These are phyloP conservation scores for Pelobates fuscus DNA, from an alignment of 2,113 vertebrate genomes.

Conservation along the genomic window DNA sequence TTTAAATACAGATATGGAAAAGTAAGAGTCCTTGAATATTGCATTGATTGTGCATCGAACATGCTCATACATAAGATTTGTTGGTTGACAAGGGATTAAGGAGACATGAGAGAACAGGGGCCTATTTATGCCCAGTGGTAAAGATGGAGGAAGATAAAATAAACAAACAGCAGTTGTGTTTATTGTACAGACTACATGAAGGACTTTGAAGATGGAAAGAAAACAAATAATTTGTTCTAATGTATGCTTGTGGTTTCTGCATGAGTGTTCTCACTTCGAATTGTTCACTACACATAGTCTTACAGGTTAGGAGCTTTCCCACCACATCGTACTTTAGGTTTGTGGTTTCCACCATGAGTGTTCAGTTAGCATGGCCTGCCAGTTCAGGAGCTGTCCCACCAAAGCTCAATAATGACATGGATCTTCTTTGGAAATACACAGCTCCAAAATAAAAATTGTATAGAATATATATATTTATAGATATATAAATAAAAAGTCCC, in stretches of 20 bases:
- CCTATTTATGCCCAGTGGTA: slow-evolving; percentile 67
- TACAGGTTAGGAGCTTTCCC: slow-evolving; percentile 60
- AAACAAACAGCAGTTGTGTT: slow-evolving; percentile 67
- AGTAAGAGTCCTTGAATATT: slow-evolving; percentile 83
- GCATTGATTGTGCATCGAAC: slow-evolving; percentile 96
- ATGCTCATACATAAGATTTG: slow-evolving; percentile 76
- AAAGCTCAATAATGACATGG: slow-evolving; percentile 56
- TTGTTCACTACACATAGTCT: slow-evolving; percentile 62
- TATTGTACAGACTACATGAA: slow-evolving; percentile 76
- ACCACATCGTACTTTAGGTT: no score
- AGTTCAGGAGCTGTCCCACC: slow-evolving; percentile 60
- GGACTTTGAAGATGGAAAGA: slow-evolving; percentile 77
- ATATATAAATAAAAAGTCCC: slow-evolving; percentile 70
- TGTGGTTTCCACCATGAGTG: no score
- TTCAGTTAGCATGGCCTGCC: no score
- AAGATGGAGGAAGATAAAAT: slow-evolving; percentile 65
- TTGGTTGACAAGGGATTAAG: slow-evolving; percentile 74
- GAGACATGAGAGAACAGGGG: slow-evolving; percentile 55
- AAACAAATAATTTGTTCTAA: slow-evolving; percentile 24
- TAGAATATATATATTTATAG: not conserved
- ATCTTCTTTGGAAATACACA: slow-evolving; percentile 75
- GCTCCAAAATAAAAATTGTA: slow-evolving; percentile 62
- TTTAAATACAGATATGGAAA: slow-evolving; percentile 78
- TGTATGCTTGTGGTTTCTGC: not conserved
- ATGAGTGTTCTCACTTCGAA: slow-evolving; percentile 58